Percentiles rank a stretch among this genome's conserved stretches.
Conservation (phyloP, 2,113 vertebrate genomes). For the Eolophus roseicapilla region DNA sequence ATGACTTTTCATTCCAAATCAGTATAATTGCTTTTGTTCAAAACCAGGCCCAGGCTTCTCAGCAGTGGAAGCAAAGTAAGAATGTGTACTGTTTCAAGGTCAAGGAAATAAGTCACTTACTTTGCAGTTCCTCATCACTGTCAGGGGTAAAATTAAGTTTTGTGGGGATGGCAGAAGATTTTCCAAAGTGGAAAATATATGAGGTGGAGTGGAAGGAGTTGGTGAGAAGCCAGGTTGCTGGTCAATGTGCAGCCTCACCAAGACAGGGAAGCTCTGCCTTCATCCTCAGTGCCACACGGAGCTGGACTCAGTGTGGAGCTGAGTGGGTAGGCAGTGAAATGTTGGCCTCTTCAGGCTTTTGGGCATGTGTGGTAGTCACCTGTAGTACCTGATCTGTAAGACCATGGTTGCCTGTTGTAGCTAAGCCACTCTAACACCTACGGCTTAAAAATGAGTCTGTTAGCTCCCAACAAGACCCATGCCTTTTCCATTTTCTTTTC, state of each 20-base stretch:
- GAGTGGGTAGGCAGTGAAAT: not conserved
- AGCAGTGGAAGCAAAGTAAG: not conserved
- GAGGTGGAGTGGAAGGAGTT: not conserved
- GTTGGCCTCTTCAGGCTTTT: not conserved
- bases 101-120: not conserved
- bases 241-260: not conserved
- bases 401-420: not conserved
- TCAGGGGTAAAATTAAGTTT: not conserved
- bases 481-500: not conserved
- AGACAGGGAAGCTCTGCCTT: not conserved
- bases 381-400: not conserved
- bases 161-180: not conserved
- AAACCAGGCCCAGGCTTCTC: conserved; percentile 11
- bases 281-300: not conserved
- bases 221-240: not conserved
- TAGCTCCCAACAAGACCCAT: not conserved
- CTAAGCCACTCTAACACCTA: not conserved
- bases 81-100: not conserved
- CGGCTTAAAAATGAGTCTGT: not conserved
- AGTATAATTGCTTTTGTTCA: conserved; percentile 57
- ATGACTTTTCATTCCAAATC: conserved; percentile 52
- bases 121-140: not conserved
- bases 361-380: not conserved
- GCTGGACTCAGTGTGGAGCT: not conserved
- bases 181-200: not conserved